Evolutionary conservation across 2,888 invertebrate species (phyloP), one percentile per base, ranked within the genome.

Genomic region (Hydropsyche betteni): DNA sequence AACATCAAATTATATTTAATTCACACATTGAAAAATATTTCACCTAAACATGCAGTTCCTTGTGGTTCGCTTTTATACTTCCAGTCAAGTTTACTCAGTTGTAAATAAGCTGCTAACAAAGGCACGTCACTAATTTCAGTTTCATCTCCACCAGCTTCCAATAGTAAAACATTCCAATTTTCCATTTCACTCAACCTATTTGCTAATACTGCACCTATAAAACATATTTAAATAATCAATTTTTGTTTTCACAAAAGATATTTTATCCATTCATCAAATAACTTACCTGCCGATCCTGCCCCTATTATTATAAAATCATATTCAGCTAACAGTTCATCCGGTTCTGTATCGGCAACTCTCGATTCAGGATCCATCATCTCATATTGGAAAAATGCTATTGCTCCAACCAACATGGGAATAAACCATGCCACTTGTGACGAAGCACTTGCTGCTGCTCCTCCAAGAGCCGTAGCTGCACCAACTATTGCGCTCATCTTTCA

Each of bases 11-110:
- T 44, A 68, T 14, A 8, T 7, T 16, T 69, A 10, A 51, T 51
- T 12, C 24, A 24, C 24, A 24, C 24, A 44, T 51, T 24, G 16
- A 34, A 75, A 74, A 12, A 70, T 82, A 83, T 86, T 44, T 44
- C 44, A 94, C 95, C 95, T 82, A 95, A 87, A 83, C 96, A 96
- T 14, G 91, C 90, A 5, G 90, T 92, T 58, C 92, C 92, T 81
- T 94, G 93, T 0, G 96, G 95, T 83, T 97, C 96, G 0, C 95
- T 95, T 85, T 96, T 96, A 83, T 96, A 97, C 82, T 94, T 92
- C 97, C 96, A 97, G 83, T 97, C 97, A 72, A 96, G 86, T 82
- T 94, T 91, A 78, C 94, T 95, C 8, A 95, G 87, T 84, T 96
- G 96, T 74, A 96, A 85, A 82, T 95, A 96, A 0, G 93, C 95